Base-by-base conservation (phyloP, 2,797 vertebrate species). In the Vipera latastei region DNA sequence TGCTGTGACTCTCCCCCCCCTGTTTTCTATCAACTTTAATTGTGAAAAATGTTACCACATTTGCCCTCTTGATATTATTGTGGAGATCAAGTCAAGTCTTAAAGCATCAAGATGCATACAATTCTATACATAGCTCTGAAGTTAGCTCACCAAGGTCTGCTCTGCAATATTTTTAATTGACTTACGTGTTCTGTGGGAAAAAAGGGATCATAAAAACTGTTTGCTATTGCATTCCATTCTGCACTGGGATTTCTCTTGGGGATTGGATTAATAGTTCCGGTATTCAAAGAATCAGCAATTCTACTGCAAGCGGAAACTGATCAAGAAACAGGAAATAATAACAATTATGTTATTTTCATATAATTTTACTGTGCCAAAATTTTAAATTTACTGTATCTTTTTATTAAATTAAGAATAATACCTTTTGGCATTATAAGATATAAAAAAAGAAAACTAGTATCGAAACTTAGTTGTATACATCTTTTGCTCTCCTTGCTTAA, bases 11-110 rank as follows among this genome's bases (percentile, higher is more conserved):
- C 97, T 98, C 98, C 98, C 98, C 98, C 98, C 98, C 98, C 98
- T 98, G 98, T 97, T 98, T 98, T 98, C 97, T 97, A 98, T 98
- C 98, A 98, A 96, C 95, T 95, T 97, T 98, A 98, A 98, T 98
- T 98, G 97, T 98, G 98, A 98, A 98, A 98, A 98, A 98, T 97
- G 97, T 97, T 98, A 97, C 95, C 97, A 97, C 96, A 97, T 97
- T 89, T 97, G 97, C 97, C 97, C 97, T 97, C 96, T 97, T 97
- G 97, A 98, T 98, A 98, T 98, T 97, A 97, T 97, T 98, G 97
- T 94, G 97, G 95, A 98, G 97, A 97, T 97, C 95, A 95, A 97
- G 97, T 97, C 96, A 96, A 53, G 96, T 96, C 97, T 97, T 98
- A 97, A 98, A 98, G 97, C 97, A 97, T 97, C 97, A 97, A 97